Evolutionary conservation across 1,140 invertebrate genomes (phyloP), one percentile per base, ranked within the genome.

Genomic region (Sinella curviseta): DNA sequence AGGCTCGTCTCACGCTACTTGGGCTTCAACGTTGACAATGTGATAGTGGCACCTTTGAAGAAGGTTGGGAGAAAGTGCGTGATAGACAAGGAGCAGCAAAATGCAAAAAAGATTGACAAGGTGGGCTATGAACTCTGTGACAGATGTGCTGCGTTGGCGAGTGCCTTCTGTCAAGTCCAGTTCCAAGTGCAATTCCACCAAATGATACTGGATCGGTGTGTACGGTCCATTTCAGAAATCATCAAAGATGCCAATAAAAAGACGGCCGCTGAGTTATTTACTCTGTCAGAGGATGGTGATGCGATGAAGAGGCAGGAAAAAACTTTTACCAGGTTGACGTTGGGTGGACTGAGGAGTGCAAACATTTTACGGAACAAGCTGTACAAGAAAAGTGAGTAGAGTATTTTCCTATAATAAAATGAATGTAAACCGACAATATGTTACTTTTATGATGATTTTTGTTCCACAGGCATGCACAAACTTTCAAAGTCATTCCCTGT

Each of bases 141-240:
- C 26, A 70, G 65, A 33, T 70, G 65, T 70, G 3, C 24, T 14
- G 4, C 2, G 14, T 8, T 70, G 3, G 65, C 65, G 12, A 8
- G 8, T 2, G 31, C 12, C 26, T 70, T 70, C n/a, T 70, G 65
- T 24, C 3, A 70, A 2, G 28, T 70, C 65, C 65, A 70, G 1
- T 70, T 70, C 30, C 65, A 70, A n/a, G 26, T 70, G 3, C 26
- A 33, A 14, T 31, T 31, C 65, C 26, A 70, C 12, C 65, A 70
- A 70, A 70, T 70, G 65, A 12, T 70, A n/a, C 65, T 70, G 3
- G 65, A 70, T 14, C 65, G 31, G 1, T 70, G 65, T 33, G 30
- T 70, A 3, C 26, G 31, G 31, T 17, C 65, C 4, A 31, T 70
- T 14, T 3, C 65, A 12, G 65, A 33, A 30, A 33, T 70, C 1